phyloP scores from a whole-genome alignment of 2,888 invertebrate species.

The Drosophila flavopinicola region DNA sequence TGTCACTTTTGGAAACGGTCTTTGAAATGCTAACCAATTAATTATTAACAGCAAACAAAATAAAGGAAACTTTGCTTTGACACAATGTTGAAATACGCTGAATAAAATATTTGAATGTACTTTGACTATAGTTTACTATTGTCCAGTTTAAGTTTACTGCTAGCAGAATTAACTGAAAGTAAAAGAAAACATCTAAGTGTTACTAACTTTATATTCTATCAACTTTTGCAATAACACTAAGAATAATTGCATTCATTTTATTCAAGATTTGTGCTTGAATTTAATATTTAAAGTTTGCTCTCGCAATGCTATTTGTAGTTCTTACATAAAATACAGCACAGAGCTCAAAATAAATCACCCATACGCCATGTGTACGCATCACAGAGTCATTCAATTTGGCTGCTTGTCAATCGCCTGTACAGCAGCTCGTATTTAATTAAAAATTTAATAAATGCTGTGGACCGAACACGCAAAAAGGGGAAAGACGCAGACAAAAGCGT shows the following conservation, averaged over 20 bases:
- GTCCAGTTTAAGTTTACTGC: no score
- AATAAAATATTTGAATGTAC: no score
- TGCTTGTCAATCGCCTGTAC: constrained; percentile 53
- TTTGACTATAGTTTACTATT: no score
- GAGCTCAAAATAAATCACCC: constrained; percentile 22
- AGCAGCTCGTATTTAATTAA: constrained; percentile 60
- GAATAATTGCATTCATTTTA: no score
- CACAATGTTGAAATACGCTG: no score
- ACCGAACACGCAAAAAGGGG: constrained; percentile 12
- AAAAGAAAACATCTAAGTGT: no score
- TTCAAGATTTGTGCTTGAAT: not conserved
- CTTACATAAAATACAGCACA: not conserved
- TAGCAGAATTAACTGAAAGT: no score
- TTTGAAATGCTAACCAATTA: no score
- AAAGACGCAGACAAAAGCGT: constrained; percentile 11
- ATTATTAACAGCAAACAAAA: no score
- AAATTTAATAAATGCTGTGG: constrained; percentile 60
- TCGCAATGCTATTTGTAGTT: not conserved
- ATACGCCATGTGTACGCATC: constrained; percentile 7
- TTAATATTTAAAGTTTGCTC: constrained; percentile 16
- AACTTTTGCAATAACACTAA: no score
- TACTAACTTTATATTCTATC: constrained; percentile 3
- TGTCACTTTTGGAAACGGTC: no score
- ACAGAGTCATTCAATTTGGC: constrained; percentile 9
- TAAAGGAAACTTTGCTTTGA: no score